A percentile compares a stretch with the other conserved stretches of the same genome.
Conservation (phyloP, 2,888 invertebrate species). For the Stomorhina lunata region DNA sequence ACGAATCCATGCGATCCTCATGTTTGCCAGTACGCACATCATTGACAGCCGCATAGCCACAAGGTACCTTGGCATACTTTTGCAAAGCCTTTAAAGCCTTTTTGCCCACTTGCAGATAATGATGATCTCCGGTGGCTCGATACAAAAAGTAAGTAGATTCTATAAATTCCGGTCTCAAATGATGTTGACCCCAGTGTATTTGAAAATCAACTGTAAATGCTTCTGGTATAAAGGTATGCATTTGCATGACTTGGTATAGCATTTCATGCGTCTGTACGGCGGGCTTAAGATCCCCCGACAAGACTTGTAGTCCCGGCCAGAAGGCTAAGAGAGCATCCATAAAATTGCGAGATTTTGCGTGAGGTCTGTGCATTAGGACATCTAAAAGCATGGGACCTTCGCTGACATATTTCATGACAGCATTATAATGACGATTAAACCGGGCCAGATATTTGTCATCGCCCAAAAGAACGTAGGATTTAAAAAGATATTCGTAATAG, state of each 20-base stretch:
- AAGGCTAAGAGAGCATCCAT: constrained; percentile 99
- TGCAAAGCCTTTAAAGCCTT: constrained; percentile 93
- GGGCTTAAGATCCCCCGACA: constrained; percentile 94
- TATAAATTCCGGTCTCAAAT: constrained; percentile 96
- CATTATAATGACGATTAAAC: constrained; percentile 97
- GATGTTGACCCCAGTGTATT: constrained; percentile 99
- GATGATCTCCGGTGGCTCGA: constrained; percentile 96
- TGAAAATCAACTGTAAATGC: constrained; percentile 99
- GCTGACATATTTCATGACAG: constrained; percentile 98
- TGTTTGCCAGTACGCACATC: constrained; percentile 94
- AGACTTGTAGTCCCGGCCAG: constrained; percentile 97
- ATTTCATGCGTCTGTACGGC: constrained; percentile 99
- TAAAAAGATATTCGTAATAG: constrained; percentile 98
- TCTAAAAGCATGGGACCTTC: constrained; percentile 95
- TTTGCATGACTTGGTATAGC: constrained; percentile 98
- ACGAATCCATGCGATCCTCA: constrained; percentile 99
- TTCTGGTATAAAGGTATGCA: constrained; percentile 98
- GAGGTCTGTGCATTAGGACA: constrained; percentile 97
- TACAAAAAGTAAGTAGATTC: constrained; percentile 99
- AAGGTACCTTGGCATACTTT: constrained; percentile 93
- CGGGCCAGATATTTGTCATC: constrained; percentile 96
- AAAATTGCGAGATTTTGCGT: constrained; percentile 95
- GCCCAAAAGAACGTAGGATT: constrained; percentile 96
- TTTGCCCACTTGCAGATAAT: constrained; percentile 94
- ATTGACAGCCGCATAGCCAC: constrained; percentile 98